Evolutionary conservation across 2,113 vertebrate species (phyloP).

Genomic region (Triplophysa dalaica): DNA sequence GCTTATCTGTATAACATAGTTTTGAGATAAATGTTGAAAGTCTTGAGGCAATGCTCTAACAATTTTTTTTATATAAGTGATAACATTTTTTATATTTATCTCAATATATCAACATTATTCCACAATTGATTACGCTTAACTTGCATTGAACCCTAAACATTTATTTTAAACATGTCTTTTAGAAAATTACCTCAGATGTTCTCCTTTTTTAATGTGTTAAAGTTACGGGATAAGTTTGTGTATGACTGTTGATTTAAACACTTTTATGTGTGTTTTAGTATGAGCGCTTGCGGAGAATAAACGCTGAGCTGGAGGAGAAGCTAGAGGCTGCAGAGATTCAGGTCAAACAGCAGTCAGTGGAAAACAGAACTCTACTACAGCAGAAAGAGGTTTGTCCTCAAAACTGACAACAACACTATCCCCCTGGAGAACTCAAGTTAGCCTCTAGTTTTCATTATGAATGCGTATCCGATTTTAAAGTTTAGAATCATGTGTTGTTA

Average conservation of each 20-base stretch:
- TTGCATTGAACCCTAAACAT: too few species aligned
- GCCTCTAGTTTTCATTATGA: neutral
- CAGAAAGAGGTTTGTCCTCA: slow-evolving; percentile 85
- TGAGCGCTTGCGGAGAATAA: slow-evolving; percentile 83
- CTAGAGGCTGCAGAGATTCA: slow-evolving; percentile 93
- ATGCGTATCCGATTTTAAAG: neutral
- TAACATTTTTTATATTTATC: too few species aligned
- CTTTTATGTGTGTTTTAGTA: slow-evolving; percentile 73
- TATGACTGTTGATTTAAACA: too few species aligned
- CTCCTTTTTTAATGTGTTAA: neutral
- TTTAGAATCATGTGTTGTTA: neutral
- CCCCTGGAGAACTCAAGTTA: neutral
- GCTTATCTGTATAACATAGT: too few species aligned
- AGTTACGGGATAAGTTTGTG: neutral
- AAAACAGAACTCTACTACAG: slow-evolving; percentile 86
- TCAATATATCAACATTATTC: too few species aligned
- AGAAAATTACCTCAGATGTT: too few species aligned
- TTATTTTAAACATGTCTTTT: too few species aligned
- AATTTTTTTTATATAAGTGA: too few species aligned
- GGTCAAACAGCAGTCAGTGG: slow-evolving; percentile 85
- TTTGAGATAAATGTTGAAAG: too few species aligned
- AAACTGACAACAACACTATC: neutral
- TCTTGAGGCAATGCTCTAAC: too few species aligned
- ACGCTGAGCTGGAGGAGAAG: slow-evolving; percentile 91
- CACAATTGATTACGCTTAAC: too few species aligned